A percentile compares a stretch with the other conserved stretches of the same genome.
Conservation (phyloP, 64 coral and sea anemone genomes). For the Acropora yongei region DNA sequence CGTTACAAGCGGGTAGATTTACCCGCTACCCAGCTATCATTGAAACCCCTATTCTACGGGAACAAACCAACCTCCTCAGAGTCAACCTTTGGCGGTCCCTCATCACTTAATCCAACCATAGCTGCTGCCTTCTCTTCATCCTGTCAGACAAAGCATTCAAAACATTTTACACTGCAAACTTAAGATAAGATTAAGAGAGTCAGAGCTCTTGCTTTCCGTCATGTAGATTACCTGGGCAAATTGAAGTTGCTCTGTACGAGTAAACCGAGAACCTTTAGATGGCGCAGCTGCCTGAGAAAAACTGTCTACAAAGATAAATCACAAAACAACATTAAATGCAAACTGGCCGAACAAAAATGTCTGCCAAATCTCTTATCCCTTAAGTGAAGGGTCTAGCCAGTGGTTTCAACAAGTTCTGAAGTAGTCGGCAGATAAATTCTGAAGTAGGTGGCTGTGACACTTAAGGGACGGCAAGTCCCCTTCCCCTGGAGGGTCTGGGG, state of each 20-base stretch:
- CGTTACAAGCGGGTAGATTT: too few relatives aligned
- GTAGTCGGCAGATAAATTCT: too few relatives aligned
- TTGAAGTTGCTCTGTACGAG: conserved; percentile 94
- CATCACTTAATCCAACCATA: conserved; percentile 82
- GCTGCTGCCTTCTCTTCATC: conserved; percentile 93
- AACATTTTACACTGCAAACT: background rate
- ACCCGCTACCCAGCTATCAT: too few relatives aligned
- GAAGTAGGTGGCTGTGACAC: too few relatives aligned
- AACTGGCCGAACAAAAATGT: background rate
- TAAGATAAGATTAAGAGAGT: too few relatives aligned
- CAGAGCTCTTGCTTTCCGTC: background rate
- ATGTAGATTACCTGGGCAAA: conserved; percentile 84
- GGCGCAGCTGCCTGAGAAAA: conserved; percentile 34
- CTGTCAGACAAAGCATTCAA: conserved; percentile 16
- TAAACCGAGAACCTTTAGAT: conserved; percentile 89
- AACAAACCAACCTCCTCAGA: conserved; percentile 84
- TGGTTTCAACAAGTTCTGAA: too few relatives aligned
- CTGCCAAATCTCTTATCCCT: too few relatives aligned
- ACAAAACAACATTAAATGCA: background rate
- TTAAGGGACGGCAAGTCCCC: too few relatives aligned
- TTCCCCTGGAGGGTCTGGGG: too few relatives aligned
- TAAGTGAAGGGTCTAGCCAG: too few relatives aligned
- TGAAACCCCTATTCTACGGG: too few relatives aligned
- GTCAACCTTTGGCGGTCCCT: conserved; percentile 84
- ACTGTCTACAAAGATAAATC: conserved; percentile 20